Evolutionary conservation across 2,113 vertebrate species (phyloP), one percentile per base, ranked within the genome.

Genomic region (Cheirogaleus medius): DNA sequence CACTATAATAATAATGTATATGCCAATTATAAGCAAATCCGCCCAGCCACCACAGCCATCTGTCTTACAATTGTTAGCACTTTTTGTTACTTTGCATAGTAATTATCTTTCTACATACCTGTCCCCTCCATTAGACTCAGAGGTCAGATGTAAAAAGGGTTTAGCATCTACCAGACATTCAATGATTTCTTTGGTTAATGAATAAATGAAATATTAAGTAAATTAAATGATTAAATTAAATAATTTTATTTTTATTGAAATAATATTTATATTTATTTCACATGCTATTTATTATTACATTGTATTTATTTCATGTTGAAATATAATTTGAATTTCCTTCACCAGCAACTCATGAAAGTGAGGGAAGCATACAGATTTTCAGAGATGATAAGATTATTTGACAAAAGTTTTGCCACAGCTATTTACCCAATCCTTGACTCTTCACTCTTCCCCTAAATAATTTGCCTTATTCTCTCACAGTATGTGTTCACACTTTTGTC

Each of bases 1-100:
- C 63, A 87, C 60, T 44, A 73, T 80, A 85, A 81, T 66, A 93
- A 84, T 93, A 94, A 89, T 11, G 25, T 54, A 82, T 71, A 60
- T 29, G 69, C n/a, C 54, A 97, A 66, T 97, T 95, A 87, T 20
- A 25, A 92, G 64, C 68, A 95, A 96, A 92, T 87, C 27, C 13
- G 64, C 54, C 14, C 32, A 91, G 74, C 56, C 49, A 90, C 39
- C 42, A 69, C 37, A 87, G 85, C 58, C 85, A 47, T 60, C 47
- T 95, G 80, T 60, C 29, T 81, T 81, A 76, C 17, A 9, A 74
- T 83, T 58, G 32, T 93, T 84, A 95, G 69, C 52, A 63, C 34
- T 77, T 95, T 95, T 88, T 94, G 37, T 87, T 92, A 64, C 25
- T 90, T 47, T 90, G 21, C 74, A 27, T 76, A 90, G 52, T 69